These are phyloP conservation scores for Scaeva pyrastri DNA, from an alignment of 2,888 invertebrate genomes.

Conservation along the genomic window DNA sequence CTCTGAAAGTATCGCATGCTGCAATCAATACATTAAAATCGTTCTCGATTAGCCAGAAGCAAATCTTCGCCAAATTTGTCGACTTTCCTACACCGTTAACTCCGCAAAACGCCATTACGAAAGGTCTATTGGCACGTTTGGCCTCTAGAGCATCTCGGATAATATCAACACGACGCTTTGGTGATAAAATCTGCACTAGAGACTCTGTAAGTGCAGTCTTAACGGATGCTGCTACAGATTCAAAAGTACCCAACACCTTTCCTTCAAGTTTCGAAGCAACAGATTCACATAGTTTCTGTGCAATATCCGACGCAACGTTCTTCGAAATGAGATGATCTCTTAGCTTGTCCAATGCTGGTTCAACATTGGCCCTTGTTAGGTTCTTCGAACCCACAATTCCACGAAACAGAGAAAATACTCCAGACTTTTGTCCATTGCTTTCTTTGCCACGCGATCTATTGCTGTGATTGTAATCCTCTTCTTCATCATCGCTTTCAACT, in stretches of 20 bases:
- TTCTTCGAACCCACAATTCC: slow-evolving; percentile 95
- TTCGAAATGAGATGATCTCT: slow-evolving; percentile 97
- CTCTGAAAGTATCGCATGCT: slow-evolving; percentile 99
- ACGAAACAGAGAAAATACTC: slow-evolving; percentile 93
- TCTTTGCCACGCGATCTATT: slow-evolving; percentile 76
- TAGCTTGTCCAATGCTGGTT: slow-evolving; percentile 95
- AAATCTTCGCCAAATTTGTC: slow-evolving; percentile 99
- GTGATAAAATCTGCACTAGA: slow-evolving; percentile 96
- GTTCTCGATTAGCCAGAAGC: slow-evolving; percentile 99
- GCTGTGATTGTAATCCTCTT: slow-evolving; percentile 82
- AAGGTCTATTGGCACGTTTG: slow-evolving; percentile 92
- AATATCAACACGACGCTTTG: slow-evolving; percentile 97
- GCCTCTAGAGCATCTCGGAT: slow-evolving; percentile 97
- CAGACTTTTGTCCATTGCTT: slow-evolving; percentile 79
- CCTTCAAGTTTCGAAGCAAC: slow-evolving; percentile 96
- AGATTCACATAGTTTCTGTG: slow-evolving; percentile 96
- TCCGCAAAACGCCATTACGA: slow-evolving; percentile 98
- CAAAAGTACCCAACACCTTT: slow-evolving; percentile 96
- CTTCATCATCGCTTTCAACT: slow-evolving; percentile 89
- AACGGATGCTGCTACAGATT: slow-evolving; percentile 94
- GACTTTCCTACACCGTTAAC: slow-evolving; percentile 99
- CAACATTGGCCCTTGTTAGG: slow-evolving; percentile 91
- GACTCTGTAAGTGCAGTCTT: slow-evolving; percentile 95
- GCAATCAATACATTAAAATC: slow-evolving; percentile 97
- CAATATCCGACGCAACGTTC: slow-evolving; percentile 98